Evolutionary conservation across 2,888 invertebrate genomes (phyloP), one percentile per base, ranked within the genome.

Genomic region (Harpagoxenus sublaevis): DNA sequence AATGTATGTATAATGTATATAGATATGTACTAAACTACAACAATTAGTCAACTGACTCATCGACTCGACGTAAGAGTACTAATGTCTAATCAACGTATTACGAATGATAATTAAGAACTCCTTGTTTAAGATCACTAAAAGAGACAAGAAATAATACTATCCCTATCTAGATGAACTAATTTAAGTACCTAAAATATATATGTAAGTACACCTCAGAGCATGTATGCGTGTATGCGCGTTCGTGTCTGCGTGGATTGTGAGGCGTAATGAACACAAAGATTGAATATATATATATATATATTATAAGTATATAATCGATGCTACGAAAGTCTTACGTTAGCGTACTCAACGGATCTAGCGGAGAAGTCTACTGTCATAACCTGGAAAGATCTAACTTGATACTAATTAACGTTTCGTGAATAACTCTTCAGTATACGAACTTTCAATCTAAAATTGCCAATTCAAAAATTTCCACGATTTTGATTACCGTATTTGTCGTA

Each of bases 341-440:
- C 88, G 86, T 92, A 92, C 86, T 92, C 87, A 89, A 91, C 84
- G 85, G 89, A 85, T 90, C 92, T 89, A 92, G 89, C 89, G 87
- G 81, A 87, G 90, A 86, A 63, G 83, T 87, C 90, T 91, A 91
- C 87, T 83, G 70, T 87, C 83, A 87, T 88, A 89, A 90, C 87
- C 89, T 90, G 91, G 75, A 90, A 89, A 77, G 57, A 84, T 90
- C 90, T 89, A 87, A 89, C 87, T 91, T 79, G 90, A 84, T 81
- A 86, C 88, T 92, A 92, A 91, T 91, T 74, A 73, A 74, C 74
- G 8, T 62, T 62, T 74, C 62, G 70, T 79, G 77, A 71, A 23
- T 57, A 73, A 84, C 86, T 75, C 86, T 74, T 85, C 87, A 68
- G 39, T 83, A 66, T 66, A 39, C 18, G 45, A 66, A 68, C 15